A percentile compares a stretch with the other conserved stretches of the same genome.
phyloP scores from a whole-genome alignment of 2,113 vertebrate species.

The Tricholaema leucomelas region DNA sequence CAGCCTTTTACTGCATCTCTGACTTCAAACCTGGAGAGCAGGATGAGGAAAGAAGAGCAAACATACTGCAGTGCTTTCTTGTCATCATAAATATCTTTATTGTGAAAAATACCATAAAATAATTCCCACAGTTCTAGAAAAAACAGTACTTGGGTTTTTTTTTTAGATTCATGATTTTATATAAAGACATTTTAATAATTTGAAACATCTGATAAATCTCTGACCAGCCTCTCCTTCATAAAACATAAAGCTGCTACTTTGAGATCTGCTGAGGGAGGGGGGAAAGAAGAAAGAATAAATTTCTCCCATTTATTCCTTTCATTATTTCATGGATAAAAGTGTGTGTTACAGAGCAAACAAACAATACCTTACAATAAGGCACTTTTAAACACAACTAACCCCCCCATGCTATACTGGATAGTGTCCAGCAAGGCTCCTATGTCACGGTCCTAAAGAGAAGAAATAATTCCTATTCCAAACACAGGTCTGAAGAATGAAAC shows the following conservation, averaged over 20 bases:
- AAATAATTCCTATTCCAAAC: background rate
- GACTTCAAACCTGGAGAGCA: background rate
- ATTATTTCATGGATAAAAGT: background rate
- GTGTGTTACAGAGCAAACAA: slow-evolving; percentile 34
- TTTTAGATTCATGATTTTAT: slow-evolving; percentile 53
- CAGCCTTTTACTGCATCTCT: background rate
- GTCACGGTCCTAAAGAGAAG: slow-evolving; percentile 14
- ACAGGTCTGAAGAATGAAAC: background rate
- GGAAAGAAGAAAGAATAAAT: background rate
- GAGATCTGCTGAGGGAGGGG: background rate
- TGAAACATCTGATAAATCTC: slow-evolving; percentile 52
- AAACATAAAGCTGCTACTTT: background rate
- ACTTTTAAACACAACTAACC: slow-evolving; percentile 50
- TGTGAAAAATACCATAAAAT: slow-evolving; percentile 82
- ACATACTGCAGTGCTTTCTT: background rate
- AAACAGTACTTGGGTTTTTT: slow-evolving; percentile 59
- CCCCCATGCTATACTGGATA: background rate
- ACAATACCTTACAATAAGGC: slow-evolving; percentile 51
- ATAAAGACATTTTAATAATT: slow-evolving; percentile 64
- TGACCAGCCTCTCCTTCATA: slow-evolving; percentile 50
- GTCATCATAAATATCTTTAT: slow-evolving; percentile 82
- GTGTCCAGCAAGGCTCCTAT: slow-evolving; percentile 19
- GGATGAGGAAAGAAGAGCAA: background rate
- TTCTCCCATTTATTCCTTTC: background rate
- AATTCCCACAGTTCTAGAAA: slow-evolving; percentile 74